Percentiles rank a stretch among this genome's conserved stretches.
Evolutionary conservation across 2,888 invertebrate species (phyloP).

Genomic region (Drosophila percnosoma): DNA sequence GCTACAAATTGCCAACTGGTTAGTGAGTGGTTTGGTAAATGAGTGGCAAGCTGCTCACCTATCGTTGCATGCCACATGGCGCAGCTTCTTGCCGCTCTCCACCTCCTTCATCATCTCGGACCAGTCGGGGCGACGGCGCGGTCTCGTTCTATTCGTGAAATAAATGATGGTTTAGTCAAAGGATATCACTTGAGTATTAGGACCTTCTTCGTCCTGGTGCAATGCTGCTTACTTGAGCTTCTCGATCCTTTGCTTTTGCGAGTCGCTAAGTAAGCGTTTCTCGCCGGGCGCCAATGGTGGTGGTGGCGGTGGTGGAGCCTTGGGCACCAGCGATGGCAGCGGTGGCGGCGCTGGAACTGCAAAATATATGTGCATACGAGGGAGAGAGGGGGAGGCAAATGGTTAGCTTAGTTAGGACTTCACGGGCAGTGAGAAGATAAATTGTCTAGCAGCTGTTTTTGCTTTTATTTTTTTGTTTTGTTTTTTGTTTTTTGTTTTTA

Average conservation of each 20-base stretch:
- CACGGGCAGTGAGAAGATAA: conserved; percentile 13
- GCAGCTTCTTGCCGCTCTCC: conserved; percentile 91
- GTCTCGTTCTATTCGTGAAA: conserved; percentile 86
- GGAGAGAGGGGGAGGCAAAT: neutral
- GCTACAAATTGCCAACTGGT: neutral
- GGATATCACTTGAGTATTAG: neutral
- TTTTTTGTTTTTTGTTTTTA: conserved; percentile 31
- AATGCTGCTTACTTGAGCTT: conserved; percentile 86
- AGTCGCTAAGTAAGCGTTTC: conserved; percentile 87
- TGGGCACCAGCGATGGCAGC: conserved; percentile 83
- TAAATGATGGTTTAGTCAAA: conserved; percentile 42
- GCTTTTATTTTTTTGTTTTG: neutral
- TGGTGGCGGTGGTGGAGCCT: conserved; percentile 90
- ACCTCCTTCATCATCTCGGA: conserved; percentile 96
- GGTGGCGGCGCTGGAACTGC: conserved; percentile 84
- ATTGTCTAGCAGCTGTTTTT: conserved; percentile 17
- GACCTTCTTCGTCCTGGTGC: neutral
- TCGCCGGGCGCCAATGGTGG: conserved; percentile 87
- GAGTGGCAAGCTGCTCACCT: conserved; percentile 85
- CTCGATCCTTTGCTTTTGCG: conserved; percentile 89
- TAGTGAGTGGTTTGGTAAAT: neutral
- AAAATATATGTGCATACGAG: conserved; percentile 26
- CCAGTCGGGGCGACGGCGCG: conserved; percentile 94
- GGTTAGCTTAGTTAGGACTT: conserved; percentile 35
- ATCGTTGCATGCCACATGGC: conserved; percentile 94